Conservation (phyloP, 2,797 vertebrate species). For the Halcyon smyrnensis region DNA sequence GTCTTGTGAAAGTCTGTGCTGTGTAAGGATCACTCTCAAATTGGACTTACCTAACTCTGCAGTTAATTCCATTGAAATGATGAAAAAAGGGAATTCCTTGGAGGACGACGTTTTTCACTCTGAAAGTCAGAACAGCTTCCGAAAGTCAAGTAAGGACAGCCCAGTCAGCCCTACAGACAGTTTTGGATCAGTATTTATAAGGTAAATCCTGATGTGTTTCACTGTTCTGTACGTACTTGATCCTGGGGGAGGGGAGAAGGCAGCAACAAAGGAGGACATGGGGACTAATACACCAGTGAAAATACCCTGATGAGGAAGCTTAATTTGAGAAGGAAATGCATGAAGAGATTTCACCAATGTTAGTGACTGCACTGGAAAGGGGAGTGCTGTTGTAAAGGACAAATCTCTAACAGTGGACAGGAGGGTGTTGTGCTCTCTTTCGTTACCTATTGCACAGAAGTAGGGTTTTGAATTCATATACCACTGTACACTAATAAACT, state of each 20-base stretch:
- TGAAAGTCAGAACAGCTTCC: conserved; percentile 26
- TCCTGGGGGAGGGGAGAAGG: neutral
- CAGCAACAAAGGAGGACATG: neutral
- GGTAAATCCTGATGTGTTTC: conserved; percentile 63
- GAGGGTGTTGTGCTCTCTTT: neutral
- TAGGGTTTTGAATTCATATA: neutral
- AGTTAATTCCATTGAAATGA: neutral
- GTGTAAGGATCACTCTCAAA: neutral
- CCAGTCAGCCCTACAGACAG: conserved; percentile 58
- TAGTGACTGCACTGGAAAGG: neutral
- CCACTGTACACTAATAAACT: neutral
- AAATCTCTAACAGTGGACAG: neutral
- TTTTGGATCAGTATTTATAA: conserved; percentile 66
- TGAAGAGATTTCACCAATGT: neutral
- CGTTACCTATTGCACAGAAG: neutral
- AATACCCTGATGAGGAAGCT: neutral
- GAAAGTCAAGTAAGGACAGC: neutral
- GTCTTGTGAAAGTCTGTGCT: neutral
- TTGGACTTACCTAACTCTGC: neutral
- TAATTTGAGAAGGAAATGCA: neutral
- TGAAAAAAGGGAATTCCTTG: conserved; percentile 57
- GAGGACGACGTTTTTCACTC: conserved; percentile 49
- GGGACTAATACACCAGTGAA: neutral
- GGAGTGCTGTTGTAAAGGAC: neutral
- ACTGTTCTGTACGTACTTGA: neutral